Evolutionary conservation across 2,113 vertebrate genomes (phyloP), one percentile per base, ranked within the genome.

Genomic region (Triplophysa rosa): DNA sequence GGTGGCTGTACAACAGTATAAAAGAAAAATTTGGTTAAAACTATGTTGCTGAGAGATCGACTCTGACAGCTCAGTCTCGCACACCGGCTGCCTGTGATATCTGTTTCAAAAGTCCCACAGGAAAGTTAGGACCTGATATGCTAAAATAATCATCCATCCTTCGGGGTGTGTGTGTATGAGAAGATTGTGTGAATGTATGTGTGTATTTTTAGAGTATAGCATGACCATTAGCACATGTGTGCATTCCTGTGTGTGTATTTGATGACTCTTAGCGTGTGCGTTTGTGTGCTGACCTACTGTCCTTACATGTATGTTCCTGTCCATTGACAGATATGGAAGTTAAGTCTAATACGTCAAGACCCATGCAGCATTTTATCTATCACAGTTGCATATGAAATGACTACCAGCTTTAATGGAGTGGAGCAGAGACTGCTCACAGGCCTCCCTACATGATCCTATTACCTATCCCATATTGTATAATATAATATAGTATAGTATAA

Each of bases 91-190:
- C 71, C 81, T 86, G 80, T 82, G 83, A 86, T 86, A 89, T 90
- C 88, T 89, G 85, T 90, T 90, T 91, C 91, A 89, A 87, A 85
- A 87, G 84, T 87, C 82, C 84, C 66, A 71, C 75, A 65, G 70
- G 59, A 81, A 67, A 82, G 83, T 84, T 85, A 83, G 79, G 86
- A 86, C 67, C 54, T 85, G 85, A 89, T 82, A 90, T 92, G 90
- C 89, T 89, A 88, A 92, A 91, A 79, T 85, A 84, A 91, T 92
- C 88, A 92, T 85, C 76, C 42, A 40, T 56, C 42, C 26, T 21
- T 79, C 54, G 52, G 63, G 68, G 58, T 58, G 54, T 73, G 47
- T 80, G 14, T 68, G 24, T 67, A 5, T 42, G 40, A 52, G 37
- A 37, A 37, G 11, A n/a, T 59, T 19, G 17, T 77, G 80, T 59